Percentiles rank a stretch among this genome's conserved stretches.
These are phyloP conservation scores for Hippopotamyrus pictus DNA, from an alignment of 2,797 vertebrate genomes.

Conservation along the genomic window DNA sequence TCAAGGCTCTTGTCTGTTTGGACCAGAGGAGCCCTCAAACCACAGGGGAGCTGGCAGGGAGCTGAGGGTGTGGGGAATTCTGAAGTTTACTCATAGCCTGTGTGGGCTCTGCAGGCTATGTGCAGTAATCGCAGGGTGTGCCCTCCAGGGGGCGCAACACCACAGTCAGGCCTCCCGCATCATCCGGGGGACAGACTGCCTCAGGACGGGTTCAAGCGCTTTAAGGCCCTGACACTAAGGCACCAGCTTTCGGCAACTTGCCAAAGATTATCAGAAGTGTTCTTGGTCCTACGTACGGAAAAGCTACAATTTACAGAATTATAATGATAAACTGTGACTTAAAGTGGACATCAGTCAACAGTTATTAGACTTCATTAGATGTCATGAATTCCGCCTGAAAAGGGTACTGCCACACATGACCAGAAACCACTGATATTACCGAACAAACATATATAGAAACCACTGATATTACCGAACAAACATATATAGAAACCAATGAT, in stretches of 20 bases:
- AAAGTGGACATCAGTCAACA: not conserved
- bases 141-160: not conserved
- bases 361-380: not conserved
- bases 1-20: conserved; percentile 7
- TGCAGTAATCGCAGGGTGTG: not conserved
- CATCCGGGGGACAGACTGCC: not conserved
- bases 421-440: no score
- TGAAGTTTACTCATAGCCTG: not conserved
- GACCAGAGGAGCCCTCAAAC: not conserved
- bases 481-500: no score
- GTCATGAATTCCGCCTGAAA: not conserved
- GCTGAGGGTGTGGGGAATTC: not conserved
- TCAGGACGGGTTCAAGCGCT: not conserved
- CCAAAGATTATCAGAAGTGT: not conserved
- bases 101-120: not conserved
- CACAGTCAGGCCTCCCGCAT: not conserved
- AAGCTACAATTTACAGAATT: not conserved
- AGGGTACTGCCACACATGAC: not conserved
- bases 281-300: not conserved
- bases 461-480: no score
- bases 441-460: no score
- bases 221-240: not conserved
- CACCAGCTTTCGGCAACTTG: not conserved
- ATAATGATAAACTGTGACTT: not conserved
- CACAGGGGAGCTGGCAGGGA: not conserved